Evolutionary conservation across 2,797 vertebrate species (phyloP).

Genomic region (Eupleurogrammus muticus): DNA sequence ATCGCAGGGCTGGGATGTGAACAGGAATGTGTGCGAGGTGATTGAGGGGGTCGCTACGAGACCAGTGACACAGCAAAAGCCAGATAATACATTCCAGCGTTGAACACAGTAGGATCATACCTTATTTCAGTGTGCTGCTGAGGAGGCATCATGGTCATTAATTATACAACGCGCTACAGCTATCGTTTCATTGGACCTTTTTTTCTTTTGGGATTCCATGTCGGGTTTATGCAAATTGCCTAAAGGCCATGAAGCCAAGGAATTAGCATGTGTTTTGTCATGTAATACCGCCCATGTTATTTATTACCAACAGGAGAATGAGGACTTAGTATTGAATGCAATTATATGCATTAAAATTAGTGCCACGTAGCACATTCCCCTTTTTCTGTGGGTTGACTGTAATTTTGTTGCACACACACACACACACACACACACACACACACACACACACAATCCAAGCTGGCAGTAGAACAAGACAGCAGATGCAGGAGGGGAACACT

Average conservation of each 20-base stretch:
- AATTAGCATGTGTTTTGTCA: neutral
- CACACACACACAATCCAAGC: conserved; percentile 14
- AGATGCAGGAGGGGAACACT: neutral
- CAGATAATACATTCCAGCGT: neutral
- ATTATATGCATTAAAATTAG: neutral
- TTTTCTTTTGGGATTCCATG: neutral
- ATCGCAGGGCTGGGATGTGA: neutral
- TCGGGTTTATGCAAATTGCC: neutral
- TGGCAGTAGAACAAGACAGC: neutral
- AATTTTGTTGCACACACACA: conserved; percentile 1
- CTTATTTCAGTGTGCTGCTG: neutral
- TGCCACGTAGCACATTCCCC: neutral
- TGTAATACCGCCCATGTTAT: neutral
- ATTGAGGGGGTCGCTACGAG: neutral
- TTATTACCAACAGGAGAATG: neutral
- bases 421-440: neutral
- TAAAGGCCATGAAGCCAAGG: neutral
- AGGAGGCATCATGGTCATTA: neutral
- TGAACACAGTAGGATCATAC: neutral
- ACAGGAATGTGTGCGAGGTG: no score
- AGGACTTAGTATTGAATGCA: neutral
- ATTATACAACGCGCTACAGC: neutral
- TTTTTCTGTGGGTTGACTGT: conserved; percentile 9
- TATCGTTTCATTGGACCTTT: neutral
- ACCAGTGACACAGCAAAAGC: neutral